These are phyloP conservation scores for Lepidurus arcticus DNA, from an alignment of 1,140 invertebrate genomes.

Conservation along the genomic window DNA sequence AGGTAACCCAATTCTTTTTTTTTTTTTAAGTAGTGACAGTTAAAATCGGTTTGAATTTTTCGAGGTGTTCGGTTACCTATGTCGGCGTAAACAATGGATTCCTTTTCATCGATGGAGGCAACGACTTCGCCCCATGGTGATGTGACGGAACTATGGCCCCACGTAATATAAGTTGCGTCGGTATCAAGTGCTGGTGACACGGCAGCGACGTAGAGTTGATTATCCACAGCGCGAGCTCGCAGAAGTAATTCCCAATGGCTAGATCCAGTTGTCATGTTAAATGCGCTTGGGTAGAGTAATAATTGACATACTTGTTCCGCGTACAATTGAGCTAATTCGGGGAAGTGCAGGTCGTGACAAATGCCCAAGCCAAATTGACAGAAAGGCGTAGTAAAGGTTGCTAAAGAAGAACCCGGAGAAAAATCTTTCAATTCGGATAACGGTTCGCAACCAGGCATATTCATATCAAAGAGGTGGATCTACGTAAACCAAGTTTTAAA, in stretches of 20 bases:
- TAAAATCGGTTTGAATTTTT: neutral
- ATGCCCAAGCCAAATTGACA: constrained; percentile 84
- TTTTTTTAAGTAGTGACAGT: constrained; percentile 20
- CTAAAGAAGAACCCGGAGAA: constrained; percentile 65
- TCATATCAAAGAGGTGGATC: constrained; percentile 93
- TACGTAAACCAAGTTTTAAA: constrained; percentile 41
- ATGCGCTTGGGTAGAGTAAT: constrained; percentile 85
- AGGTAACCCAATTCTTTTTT: constrained; percentile 62
- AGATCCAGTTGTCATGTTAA: constrained; percentile 92
- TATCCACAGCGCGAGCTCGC: constrained; percentile 74
- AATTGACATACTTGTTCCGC: constrained; percentile 70
- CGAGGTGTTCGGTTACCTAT: constrained; percentile 52
- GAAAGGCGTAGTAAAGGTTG: constrained; percentile 63
- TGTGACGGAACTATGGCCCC: constrained; percentile 77
- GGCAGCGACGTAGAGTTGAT: constrained; percentile 70
- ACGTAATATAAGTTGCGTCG: constrained; percentile 70
- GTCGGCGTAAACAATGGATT: constrained; percentile 66
- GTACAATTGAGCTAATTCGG: constrained; percentile 80
- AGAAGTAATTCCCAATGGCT: constrained; percentile 84
- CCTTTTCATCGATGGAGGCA: constrained; percentile 57
- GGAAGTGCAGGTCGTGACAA: constrained; percentile 89
- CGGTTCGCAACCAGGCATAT: constrained; percentile 81
- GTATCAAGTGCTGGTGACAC: constrained; percentile 67
- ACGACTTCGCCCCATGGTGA: constrained; percentile 82
- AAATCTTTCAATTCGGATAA: constrained; percentile 86